These are phyloP conservation scores for Sternotherus odoratus DNA, from an alignment of 2,797 vertebrate genomes.

Conservation along the genomic window DNA sequence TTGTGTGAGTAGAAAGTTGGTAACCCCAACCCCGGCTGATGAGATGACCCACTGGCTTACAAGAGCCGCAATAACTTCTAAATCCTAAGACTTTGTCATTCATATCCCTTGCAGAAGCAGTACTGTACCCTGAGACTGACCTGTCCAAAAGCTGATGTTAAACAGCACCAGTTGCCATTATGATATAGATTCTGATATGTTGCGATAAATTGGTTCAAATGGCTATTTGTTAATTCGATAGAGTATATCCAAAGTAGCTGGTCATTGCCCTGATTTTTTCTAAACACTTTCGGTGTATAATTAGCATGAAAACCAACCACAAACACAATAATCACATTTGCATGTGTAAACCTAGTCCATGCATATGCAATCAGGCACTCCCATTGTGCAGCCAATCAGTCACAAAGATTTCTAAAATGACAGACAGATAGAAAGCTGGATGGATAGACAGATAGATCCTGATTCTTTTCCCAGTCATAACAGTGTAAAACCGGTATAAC, in stretches of 20 bases:
- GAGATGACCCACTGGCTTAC: background rate
- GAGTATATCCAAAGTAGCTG: too few relatives aligned
- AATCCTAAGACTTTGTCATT: background rate
- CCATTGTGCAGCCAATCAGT: background rate
- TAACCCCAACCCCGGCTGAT: background rate
- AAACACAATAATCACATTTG: rapidly evolving
- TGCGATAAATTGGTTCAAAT: too few relatives aligned
- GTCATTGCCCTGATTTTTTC: too few relatives aligned
- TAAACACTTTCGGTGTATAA: too few relatives aligned
- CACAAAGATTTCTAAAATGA: background rate
- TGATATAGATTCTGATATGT: too few relatives aligned
- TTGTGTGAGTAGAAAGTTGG: too few relatives aligned
- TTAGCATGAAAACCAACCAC: background rate
- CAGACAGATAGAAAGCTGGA: background rate
- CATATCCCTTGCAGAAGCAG: background rate
- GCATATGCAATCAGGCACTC: background rate
- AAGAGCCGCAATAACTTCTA: background rate
- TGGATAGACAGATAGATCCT: background rate
- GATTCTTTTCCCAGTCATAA: constrained; percentile 9
- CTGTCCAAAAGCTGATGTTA: background rate
- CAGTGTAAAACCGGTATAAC: too few relatives aligned
- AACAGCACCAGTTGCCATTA: background rate
- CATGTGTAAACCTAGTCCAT: background rate
- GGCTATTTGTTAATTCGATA: too few relatives aligned
- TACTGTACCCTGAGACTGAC: background rate